Conservation (phyloP, 2,113 vertebrate genomes). For the Ictalurus furcatus region DNA sequence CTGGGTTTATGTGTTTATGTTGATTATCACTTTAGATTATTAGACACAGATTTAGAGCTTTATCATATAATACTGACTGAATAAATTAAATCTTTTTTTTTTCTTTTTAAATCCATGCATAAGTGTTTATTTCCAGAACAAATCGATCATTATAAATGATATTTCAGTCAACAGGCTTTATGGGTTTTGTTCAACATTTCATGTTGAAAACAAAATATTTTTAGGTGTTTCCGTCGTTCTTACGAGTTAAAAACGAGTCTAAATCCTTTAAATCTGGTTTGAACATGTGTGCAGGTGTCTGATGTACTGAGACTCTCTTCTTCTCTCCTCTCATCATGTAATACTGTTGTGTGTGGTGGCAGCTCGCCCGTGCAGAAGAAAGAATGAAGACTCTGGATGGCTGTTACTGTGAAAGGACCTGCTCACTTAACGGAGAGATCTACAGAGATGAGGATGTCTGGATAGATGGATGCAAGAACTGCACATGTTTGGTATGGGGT, state of each 20-base stretch:
- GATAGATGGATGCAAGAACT: slow-evolving; percentile 87
- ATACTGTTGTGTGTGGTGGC: slow-evolving; percentile 37
- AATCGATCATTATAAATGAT: too few relatives aligned
- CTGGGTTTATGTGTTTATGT: background rate
- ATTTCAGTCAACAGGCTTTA: too few relatives aligned
- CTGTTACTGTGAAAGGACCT: slow-evolving; percentile 88
- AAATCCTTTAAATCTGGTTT: background rate
- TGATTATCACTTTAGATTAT: background rate
- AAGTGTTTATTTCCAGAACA: background rate
- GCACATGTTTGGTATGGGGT: slow-evolving; percentile 82
- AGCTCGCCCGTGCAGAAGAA: slow-evolving; percentile 85
- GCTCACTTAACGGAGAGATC: slow-evolving; percentile 75
- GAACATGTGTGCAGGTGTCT: background rate
- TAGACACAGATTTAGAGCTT: background rate
- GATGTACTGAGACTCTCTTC: background rate
- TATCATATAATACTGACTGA: background rate
- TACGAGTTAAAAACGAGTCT: background rate
- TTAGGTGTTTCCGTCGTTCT: background rate
- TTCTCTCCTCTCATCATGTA: slow-evolving; percentile 38
- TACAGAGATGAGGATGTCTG: slow-evolving; percentile 85
- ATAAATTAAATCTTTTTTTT: too few relatives aligned
- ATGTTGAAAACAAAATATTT: background rate
- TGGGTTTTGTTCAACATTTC: too few relatives aligned
- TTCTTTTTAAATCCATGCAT: too few relatives aligned
- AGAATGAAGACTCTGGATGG: slow-evolving; percentile 85